A percentile compares a stretch with the other conserved stretches of the same genome.
These are phyloP conservation scores for Oreamnos americanus DNA, from an alignment of 2,113 vertebrate species.

Conservation along the genomic window DNA sequence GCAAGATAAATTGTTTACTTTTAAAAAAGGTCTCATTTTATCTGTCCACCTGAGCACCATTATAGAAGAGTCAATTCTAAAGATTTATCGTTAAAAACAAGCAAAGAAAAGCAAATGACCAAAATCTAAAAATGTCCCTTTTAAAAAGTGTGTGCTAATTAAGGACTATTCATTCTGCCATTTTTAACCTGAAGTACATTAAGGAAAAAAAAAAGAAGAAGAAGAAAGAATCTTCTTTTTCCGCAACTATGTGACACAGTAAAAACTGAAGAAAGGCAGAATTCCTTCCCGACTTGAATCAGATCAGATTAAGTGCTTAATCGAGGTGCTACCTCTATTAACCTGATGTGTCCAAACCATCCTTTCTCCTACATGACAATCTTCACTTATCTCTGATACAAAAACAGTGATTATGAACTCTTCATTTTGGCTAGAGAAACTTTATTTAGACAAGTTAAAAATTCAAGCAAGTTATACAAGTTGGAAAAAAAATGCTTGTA, in stretches of 20 bases:
- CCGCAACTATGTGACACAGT: conserved; percentile 31
- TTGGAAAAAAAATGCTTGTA: neutral
- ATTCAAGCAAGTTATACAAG: neutral
- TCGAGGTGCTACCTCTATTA: neutral
- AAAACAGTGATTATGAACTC: neutral
- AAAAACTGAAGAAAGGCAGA: conserved; percentile 48
- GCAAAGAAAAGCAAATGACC: neutral
- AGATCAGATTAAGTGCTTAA: neutral
- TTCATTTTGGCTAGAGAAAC: conserved; percentile 50
- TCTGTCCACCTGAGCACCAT: conserved; percentile 9
- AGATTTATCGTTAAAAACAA: conserved; percentile 28
- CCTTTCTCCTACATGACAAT: neutral
- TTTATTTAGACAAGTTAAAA: conserved; percentile 35
- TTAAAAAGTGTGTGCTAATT: neutral
- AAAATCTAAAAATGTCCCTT: conserved; percentile 15
- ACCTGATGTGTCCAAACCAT: neutral
- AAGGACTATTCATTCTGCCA: neutral
- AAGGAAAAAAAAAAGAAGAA: neutral
- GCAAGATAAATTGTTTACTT: conserved; percentile 40
- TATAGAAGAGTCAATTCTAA: conserved; percentile 26
- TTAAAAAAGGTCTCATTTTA: conserved; percentile 10
- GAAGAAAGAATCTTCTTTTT: neutral
- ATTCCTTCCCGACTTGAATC: neutral
- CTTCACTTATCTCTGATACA: neutral
- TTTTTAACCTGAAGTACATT: neutral